A percentile compares a stretch with the other conserved stretches of the same genome.
phyloP scores from a whole-genome alignment of 2,113 vertebrate genomes.

The Chloropsis hardwickii region DNA sequence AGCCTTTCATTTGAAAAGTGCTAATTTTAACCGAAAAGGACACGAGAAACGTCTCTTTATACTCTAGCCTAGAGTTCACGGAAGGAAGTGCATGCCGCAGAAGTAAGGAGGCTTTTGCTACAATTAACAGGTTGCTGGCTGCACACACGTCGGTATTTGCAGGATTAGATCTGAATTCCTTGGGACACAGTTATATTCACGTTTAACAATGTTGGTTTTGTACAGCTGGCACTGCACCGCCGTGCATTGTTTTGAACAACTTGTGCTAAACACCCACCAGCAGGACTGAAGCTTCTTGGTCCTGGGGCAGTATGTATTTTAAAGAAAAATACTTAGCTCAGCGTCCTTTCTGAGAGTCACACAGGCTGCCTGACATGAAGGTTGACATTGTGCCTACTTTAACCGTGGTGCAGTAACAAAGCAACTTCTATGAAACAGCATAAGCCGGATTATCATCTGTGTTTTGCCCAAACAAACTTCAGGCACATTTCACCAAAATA shows the following conservation, averaged over 20 bases:
- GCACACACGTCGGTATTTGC: accelerated
- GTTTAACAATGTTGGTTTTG: not conserved
- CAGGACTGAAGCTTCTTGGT: not conserved
- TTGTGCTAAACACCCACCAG: not conserved
- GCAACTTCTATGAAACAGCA: not conserved
- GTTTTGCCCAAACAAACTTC: not conserved
- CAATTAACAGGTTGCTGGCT: not conserved
- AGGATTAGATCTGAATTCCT: not conserved
- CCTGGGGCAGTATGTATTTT: not conserved
- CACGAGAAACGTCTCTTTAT: accelerated
- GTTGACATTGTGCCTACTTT: not conserved
- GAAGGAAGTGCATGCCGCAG: not conserved
- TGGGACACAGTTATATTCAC: not conserved
- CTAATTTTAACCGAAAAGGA: not conserved
- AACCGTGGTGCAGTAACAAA: not conserved
- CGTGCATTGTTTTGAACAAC: not conserved
- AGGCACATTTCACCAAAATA: not conserved
- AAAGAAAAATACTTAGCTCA: not conserved
- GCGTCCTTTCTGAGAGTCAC: not conserved
- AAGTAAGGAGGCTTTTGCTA: not conserved
- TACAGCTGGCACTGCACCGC: not conserved
- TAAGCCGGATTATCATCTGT: not conserved
- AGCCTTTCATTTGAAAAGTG: not conserved
- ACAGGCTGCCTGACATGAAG: not conserved
- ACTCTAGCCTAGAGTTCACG: not conserved